phyloP scores from a whole-genome alignment of 2,113 vertebrate species.

The Oplegnathus fasciatus region DNA sequence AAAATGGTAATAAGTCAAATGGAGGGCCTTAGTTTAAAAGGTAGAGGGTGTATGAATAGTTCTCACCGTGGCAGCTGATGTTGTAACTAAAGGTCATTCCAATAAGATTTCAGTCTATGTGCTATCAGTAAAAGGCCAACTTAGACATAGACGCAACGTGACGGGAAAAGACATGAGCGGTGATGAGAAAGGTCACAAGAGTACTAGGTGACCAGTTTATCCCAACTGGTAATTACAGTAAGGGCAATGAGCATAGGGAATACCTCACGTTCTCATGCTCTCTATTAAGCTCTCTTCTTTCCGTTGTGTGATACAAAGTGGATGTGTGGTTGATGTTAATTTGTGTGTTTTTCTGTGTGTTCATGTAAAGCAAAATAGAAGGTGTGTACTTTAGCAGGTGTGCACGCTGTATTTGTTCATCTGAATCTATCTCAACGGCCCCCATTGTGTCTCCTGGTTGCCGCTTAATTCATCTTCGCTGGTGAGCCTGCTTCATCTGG shows the following conservation, averaged over 20 bases:
- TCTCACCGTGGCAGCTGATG: conserved; percentile 35
- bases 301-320: background rate
- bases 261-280: conserved; percentile 8
- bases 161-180: conserved; percentile 40
- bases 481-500: conserved; percentile 26
- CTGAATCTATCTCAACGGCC: background rate
- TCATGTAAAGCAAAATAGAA: no score
- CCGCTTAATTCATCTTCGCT: conserved; percentile 35
- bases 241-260: background rate
- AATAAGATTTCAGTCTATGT: conserved; percentile 45
- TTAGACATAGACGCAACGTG: conserved; percentile 13
- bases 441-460: conserved; percentile 7
- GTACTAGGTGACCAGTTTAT: conserved; percentile 30
- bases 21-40: conserved; percentile 32
- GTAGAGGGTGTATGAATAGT: conserved; percentile 33
- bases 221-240: conserved; percentile 40
- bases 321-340: background rate
- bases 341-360: background rate
- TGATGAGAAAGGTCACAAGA: conserved; percentile 54
- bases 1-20: conserved; percentile 48
- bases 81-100: conserved; percentile 69
- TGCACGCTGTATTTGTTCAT: background rate
- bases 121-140: conserved; percentile 59
- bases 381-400: background rate
- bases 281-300: background rate